A percentile compares a stretch with the other conserved stretches of the same genome.
Evolutionary conservation across 2,797 vertebrate species (phyloP).

Genomic region (Halcyon smyrnensis): DNA sequence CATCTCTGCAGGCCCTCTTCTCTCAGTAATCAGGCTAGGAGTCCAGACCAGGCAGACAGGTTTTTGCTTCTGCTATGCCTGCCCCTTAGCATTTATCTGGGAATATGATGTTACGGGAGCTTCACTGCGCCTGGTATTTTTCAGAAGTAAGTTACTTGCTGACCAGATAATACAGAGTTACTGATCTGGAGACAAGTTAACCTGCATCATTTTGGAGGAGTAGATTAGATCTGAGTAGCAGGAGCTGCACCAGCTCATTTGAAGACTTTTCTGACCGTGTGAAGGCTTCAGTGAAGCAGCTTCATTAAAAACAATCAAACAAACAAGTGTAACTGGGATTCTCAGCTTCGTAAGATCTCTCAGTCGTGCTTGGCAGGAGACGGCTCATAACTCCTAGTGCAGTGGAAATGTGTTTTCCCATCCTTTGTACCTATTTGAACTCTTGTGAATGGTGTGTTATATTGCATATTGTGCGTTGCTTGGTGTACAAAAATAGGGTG

Average conservation of each 20-base stretch:
- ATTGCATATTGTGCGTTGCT: neutral
- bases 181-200: neutral
- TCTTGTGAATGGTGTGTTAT: neutral
- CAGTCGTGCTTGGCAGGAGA: neutral
- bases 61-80: neutral
- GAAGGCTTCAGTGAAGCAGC: neutral
- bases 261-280: neutral
- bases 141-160: neutral
- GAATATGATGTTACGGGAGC: neutral
- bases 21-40: neutral
- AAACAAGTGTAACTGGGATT: neutral
- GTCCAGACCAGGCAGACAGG: no score
- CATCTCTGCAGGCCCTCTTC: neutral
- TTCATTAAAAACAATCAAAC: slow-evolving; percentile 11
- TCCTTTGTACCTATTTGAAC: neutral
- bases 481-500: neutral
- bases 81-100: neutral
- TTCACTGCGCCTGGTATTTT: neutral
- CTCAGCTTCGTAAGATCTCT: neutral
- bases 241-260: neutral
- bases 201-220: neutral
- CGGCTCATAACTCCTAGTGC: neutral
- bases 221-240: neutral
- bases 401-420: neutral
- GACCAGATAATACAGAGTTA: neutral